Evolutionary conservation across 1,140 invertebrate genomes (phyloP).

Genomic region (Pissodes strobi): DNA sequence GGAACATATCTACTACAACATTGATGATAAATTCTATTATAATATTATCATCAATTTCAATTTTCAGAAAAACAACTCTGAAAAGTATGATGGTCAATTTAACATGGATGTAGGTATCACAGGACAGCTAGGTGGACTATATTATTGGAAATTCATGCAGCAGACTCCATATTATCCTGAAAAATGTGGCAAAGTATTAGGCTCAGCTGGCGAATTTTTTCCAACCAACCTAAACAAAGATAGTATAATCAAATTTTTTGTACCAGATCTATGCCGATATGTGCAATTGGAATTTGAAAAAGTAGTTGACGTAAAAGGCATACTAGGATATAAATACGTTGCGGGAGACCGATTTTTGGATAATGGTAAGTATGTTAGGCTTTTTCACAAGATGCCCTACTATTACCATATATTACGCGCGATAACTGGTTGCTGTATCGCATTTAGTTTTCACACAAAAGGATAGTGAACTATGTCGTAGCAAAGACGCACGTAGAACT

Average conservation of each 20-base stretch:
- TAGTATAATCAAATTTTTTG: constrained; percentile 66
- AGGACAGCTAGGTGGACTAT: constrained; percentile 59
- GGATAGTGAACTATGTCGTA: too few species aligned
- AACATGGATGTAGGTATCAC: constrained; percentile 43
- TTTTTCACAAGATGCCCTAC: too few species aligned
- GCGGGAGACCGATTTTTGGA: constrained; percentile 61
- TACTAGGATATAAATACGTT: constrained; percentile 62
- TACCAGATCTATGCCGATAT: constrained; percentile 69
- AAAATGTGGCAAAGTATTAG: constrained; percentile 52
- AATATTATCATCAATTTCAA: too few species aligned
- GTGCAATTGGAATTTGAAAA: constrained; percentile 42
- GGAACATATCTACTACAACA: too few species aligned
- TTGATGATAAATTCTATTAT: too few species aligned
- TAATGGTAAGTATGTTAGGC: too few species aligned
- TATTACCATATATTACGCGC: too few species aligned
- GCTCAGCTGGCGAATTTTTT: constrained; percentile 78
- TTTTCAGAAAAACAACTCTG: constrained; percentile 60
- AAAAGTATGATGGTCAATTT: constrained; percentile 44
- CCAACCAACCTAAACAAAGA: constrained; percentile 64
- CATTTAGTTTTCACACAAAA: too few species aligned
- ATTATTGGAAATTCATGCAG: constrained; percentile 61
- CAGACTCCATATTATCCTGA: constrained; percentile 58
- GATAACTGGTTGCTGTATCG: too few species aligned
- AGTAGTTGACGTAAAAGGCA: constrained; percentile 53
- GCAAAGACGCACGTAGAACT: too few species aligned